Evolutionary conservation across 2,797 vertebrate species (phyloP).

Genomic region (Rousettus madagascariensis): DNA sequence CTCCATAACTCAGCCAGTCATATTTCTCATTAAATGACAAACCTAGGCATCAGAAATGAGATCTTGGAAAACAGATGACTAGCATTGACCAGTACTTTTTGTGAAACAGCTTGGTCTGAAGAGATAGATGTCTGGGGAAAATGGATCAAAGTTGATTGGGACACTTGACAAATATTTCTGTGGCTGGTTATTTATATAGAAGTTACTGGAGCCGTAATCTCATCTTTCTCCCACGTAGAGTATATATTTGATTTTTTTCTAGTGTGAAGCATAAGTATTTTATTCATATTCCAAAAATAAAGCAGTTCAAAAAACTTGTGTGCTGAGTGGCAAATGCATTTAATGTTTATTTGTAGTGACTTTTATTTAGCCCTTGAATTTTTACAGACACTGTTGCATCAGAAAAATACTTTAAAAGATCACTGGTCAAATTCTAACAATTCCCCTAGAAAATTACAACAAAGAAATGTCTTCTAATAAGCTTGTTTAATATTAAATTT

Average conservation of each 20-base stretch:
- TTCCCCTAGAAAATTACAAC: constrained; percentile 22
- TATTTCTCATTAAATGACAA: background rate
- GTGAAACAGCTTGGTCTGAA: background rate
- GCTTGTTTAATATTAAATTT: constrained; percentile 58
- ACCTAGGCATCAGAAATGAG: background rate
- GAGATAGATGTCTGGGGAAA: background rate
- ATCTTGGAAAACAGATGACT: background rate
- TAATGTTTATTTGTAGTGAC: constrained; percentile 49
- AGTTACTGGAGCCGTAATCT: background rate
- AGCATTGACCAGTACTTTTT: background rate
- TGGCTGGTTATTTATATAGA: background rate
- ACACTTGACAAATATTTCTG: background rate
- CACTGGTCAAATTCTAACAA: constrained; percentile 36
- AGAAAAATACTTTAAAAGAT: constrained; percentile 37
- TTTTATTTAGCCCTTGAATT: constrained; percentile 19
- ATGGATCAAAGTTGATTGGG: background rate
- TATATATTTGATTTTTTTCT: background rate
- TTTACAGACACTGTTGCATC: background rate
- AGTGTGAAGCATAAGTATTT: constrained; percentile 21
- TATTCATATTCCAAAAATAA: constrained; percentile 14
- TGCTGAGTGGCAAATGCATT: background rate
- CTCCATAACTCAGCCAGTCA: background rate
- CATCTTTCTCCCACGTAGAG: background rate
- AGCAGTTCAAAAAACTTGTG: background rate
- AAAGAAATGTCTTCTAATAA: constrained; percentile 52